Evolutionary conservation across 2,113 vertebrate species (phyloP).

Genomic region (Psophia crepitans): DNA sequence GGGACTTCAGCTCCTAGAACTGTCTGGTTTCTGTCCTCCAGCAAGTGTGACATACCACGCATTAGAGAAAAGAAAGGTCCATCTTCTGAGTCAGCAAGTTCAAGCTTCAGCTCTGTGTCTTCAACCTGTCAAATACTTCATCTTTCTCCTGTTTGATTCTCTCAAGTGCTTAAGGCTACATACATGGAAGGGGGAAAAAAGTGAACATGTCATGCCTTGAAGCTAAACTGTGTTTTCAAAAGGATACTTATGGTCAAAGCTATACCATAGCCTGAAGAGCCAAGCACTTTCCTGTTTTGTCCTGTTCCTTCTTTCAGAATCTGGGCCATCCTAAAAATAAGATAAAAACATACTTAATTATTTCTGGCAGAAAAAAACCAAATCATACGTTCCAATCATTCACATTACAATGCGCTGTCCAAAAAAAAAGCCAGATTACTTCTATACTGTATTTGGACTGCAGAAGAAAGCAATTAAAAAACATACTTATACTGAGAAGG

Average conservation of each 20-base stretch:
- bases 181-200: not conserved
- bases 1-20: not conserved
- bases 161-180: not conserved
- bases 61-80: not conserved
- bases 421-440: not conserved
- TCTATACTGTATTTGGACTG: not conserved
- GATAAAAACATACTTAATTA: conserved; percentile 1
- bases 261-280: conserved; percentile 97
- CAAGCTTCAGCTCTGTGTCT: not conserved
- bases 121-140: not conserved
- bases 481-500: not conserved
- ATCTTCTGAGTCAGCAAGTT: not conserved
- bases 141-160: not conserved
- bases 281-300: conserved; percentile 97
- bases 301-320: conserved; percentile 78
- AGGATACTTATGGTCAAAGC: conserved; percentile 99
- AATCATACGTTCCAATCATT: not conserved
- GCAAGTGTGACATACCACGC: not conserved
- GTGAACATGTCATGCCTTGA: not conserved
- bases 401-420: not conserved
- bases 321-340: conserved; percentile 73
- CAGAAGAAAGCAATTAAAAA: not conserved
- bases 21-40: not conserved
- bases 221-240: conserved; percentile 35
- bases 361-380: not conserved